These are phyloP conservation scores for Thaumatotibia leucotreta DNA, from an alignment of 1,140 invertebrate genomes.

Conservation along the genomic window DNA sequence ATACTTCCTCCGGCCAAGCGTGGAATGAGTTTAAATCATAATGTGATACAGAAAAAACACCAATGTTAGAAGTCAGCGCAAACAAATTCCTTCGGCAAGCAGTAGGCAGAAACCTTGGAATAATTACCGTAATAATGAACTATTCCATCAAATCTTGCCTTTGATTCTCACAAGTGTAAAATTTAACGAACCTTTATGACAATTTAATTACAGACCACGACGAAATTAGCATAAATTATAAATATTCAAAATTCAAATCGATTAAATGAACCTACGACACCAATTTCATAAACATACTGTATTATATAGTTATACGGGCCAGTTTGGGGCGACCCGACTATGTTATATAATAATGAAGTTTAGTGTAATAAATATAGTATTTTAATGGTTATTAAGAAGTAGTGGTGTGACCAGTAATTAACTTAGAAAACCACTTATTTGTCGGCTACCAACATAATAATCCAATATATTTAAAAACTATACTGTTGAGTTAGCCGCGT, in stretches of 20 bases:
- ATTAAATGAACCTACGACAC: neutral
- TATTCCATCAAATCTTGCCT: neutral
- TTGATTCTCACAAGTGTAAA: neutral
- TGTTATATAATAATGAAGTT: neutral
- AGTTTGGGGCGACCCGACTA: neutral
- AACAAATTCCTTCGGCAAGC: too few species aligned
- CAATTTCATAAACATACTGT: neutral
- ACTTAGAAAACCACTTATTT: neutral
- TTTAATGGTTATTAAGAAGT: neutral
- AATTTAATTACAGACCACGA: neutral
- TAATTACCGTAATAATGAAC: neutral
- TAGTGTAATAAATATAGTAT: neutral
- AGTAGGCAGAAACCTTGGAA: too few species aligned
- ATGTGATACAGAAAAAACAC: too few species aligned
- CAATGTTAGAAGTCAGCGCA: too few species aligned
- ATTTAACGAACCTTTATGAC: neutral
- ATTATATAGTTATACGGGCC: neutral
- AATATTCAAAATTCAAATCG: neutral
- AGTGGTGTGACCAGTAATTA: neutral
- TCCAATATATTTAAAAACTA: neutral
- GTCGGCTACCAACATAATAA: neutral
- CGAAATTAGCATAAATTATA: conserved; percentile 1
- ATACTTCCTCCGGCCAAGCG: too few species aligned
- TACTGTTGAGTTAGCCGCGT: neutral
- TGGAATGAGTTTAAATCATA: too few species aligned